Evolutionary conservation across 2,797 vertebrate species (phyloP), one percentile per base, ranked within the genome.

Genomic region (Mionectes olivaceus): DNA sequence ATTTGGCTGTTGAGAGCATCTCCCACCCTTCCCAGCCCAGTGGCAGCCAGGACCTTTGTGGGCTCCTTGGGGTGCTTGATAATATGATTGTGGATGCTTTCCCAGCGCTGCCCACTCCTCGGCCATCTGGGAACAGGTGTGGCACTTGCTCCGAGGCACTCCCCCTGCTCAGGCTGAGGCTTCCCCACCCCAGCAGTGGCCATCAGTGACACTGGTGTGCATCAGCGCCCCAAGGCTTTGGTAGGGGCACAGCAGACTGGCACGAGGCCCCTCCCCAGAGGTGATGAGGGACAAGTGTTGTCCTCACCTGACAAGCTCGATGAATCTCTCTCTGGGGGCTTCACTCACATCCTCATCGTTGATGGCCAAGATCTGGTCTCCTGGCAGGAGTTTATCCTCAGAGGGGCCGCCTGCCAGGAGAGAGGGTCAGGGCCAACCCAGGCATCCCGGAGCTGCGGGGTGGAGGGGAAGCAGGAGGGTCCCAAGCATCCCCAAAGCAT

Each of bases 321-420:
- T 99, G 99, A 99, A 98, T 98, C 99, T 99, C 98, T 99, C 99
- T 96, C 99, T 98, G 97, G 99, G 98, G 93, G 98, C 98, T 98
- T 99, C 99, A 97, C 99, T 99, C 98, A 99, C 98, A 30, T 98
- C 98, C 98, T 99, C 99, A 94, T 99, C 97, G 94, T 99, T 99
- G 98, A 99, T 99, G 97, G 99, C 98, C 98, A 99, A 98, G 98
- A 99, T 99, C 98, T 99, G 99, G 98, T 99, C 99, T 98, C 99
- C 99, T 53, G 99, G 97, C 93, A 99, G 98, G 97, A 99, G 99
- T 96, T 99, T 99, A 98, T 99, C 98, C 97, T 99, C 99, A 92
- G 99, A 99, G 77, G 99, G 99, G 96, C 99, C 99, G 94, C 99
- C 99, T 99, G 98, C 67, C 97, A 59, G 94, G 94, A 95, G 18